Evolutionary conservation across 35 echinoderm and acorn worm species (phyloP), one percentile per base, ranked within the genome.

Genomic region (Ptychodera flava): DNA sequence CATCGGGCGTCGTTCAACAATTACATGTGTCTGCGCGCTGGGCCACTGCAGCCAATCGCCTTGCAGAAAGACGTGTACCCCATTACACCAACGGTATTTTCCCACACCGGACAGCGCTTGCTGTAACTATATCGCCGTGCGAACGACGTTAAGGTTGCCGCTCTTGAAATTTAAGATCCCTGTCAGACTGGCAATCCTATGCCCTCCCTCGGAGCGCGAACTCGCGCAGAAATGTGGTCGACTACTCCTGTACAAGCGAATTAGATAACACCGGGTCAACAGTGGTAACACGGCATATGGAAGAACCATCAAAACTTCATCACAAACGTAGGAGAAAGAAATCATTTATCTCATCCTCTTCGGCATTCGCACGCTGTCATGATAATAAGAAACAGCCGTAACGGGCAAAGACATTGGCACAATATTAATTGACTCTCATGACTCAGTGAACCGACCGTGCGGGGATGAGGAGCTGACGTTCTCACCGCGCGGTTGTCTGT

Each of bases 51-150:
- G 45, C 45, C 45, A 64, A 64, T 64, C 45, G 45, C 45, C 6
- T 64, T 64, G 45, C 45, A 6, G 22, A 22, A 12, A 64, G 45
- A 64, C 22, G 45, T 64, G 45, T 64, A 64, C 6, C 6, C 45
- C 45, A 64, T 64, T 64, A 64, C 45, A 64, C 45, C 45, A 64
- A 64, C 45, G 45, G 45, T 64, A 64, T 64, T 64, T 64, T 64
- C 45, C 45, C 45, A 64, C 45, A 64, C 45, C 45, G 45, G 45
- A 12, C 45, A 64, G 6, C 45, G 45, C 45, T 64, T 12, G 45
- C 45, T 64, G 45, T 64, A 64, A 64, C 45, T 22, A 64, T 64
- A 64, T 64, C 45, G 45, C 45, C 45, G 45, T 64, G 45, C 45
- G 45, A 64, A 64, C 45, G 45, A 6, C 45, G 45, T 64, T 64